These are phyloP conservation scores for Amphipyra berbera DNA, from an alignment of 2,888 invertebrate genomes.

Conservation along the genomic window DNA sequence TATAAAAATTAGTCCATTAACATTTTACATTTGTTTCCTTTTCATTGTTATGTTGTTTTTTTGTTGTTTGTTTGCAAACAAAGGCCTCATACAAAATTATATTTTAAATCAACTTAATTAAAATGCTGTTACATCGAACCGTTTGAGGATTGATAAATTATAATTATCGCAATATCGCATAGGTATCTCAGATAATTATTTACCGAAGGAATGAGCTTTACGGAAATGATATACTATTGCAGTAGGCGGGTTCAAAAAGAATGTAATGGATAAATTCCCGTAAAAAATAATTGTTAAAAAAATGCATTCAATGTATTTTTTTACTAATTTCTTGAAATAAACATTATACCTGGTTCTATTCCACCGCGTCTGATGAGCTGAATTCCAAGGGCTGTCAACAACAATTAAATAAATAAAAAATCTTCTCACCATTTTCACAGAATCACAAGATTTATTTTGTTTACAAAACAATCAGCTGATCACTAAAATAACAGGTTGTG, in stretches of 20 bases:
- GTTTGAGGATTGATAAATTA: too few relatives aligned
- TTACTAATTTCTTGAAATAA: not conserved
- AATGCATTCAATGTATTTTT: too few relatives aligned
- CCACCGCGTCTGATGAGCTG: constrained; percentile 2
- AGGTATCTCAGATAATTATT: too few relatives aligned
- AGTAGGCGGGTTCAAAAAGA: too few relatives aligned
- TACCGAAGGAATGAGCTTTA: too few relatives aligned
- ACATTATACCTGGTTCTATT: constrained; percentile 27
- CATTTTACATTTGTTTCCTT: not conserved
- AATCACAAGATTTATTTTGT: constrained; percentile 37
- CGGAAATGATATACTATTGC: too few relatives aligned
- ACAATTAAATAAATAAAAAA: constrained; percentile 31
- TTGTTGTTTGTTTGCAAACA: constrained; percentile 33
- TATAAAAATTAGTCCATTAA: not conserved
- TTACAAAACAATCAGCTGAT: constrained; percentile 28
- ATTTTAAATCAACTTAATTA: not conserved
- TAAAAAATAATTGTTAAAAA: too few relatives aligned
- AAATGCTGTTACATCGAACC: too few relatives aligned
- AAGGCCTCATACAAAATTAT: not conserved
- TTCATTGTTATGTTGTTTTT: constrained; percentile 16
- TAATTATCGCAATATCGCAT: too few relatives aligned
- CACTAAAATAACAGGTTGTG: constrained; percentile 18
- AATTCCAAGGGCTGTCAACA: constrained; percentile 29
- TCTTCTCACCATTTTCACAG: constrained; percentile 55
- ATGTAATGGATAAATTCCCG: too few relatives aligned